phyloP scores from a whole-genome alignment of 2,797 vertebrate genomes.

The Zalophus californianus region DNA sequence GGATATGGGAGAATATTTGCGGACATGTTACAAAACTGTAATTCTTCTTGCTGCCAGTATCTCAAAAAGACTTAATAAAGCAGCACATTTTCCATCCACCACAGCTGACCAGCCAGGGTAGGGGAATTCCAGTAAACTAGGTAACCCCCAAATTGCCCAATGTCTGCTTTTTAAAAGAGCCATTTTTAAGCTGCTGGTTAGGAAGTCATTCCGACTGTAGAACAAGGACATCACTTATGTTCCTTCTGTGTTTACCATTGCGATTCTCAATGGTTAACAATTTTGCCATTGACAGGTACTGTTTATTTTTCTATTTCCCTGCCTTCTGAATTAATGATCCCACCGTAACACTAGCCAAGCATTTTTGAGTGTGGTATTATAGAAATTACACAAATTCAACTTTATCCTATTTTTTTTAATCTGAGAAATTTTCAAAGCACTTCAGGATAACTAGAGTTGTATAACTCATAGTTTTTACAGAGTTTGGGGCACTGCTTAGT shows the following conservation, averaged over 20 bases:
- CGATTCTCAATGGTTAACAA: background rate
- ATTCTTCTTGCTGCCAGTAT: background rate
- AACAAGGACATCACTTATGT: background rate
- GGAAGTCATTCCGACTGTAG: background rate
- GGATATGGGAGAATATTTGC: background rate
- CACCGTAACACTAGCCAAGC: background rate
- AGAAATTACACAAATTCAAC: background rate
- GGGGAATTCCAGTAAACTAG: background rate
- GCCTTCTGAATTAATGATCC: background rate
- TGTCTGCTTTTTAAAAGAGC: background rate
- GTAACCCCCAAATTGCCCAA: background rate
- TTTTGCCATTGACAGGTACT: background rate
- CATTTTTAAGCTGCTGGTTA: background rate
- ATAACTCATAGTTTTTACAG: background rate
- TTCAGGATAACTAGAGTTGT: background rate
- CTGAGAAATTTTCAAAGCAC: background rate
- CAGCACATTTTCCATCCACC: background rate
- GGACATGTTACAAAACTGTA: background rate
- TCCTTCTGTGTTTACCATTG: background rate
- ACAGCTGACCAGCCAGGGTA: background rate
- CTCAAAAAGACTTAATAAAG: background rate
- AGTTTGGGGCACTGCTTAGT: background rate
- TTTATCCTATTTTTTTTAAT: background rate
- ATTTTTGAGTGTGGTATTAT: background rate
- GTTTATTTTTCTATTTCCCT: background rate